These are phyloP conservation scores for Drosophila kohkoa DNA, from an alignment of 1,140 invertebrate species.

Conservation along the genomic window DNA sequence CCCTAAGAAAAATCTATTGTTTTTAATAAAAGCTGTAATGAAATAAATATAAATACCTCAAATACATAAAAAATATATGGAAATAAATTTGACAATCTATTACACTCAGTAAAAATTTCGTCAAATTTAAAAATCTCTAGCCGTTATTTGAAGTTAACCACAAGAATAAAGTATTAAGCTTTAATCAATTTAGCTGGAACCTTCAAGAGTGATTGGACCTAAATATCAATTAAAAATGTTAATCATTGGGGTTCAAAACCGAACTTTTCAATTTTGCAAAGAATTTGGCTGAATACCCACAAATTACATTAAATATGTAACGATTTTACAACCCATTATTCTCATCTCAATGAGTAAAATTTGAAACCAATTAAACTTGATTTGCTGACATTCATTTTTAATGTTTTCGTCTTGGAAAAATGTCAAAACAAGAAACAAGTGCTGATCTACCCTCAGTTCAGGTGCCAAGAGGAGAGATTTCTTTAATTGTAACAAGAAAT, in stretches of 20 bases:
- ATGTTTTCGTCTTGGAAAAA: constrained; percentile 53
- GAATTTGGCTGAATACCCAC: constrained; percentile 39
- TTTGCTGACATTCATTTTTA: constrained; percentile 65
- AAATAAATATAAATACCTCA: no score
- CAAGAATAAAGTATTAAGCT: not conserved
- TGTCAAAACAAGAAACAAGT: constrained; percentile 46
- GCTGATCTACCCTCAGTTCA: not conserved
- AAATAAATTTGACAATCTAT: no score
- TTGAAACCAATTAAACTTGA: constrained; percentile 65
- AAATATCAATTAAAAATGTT: constrained; percentile 35
- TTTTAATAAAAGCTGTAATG: no score
- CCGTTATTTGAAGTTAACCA: not conserved
- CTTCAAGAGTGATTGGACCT: constrained; percentile 6
- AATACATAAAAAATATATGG: no score
- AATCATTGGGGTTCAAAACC: constrained; percentile 9
- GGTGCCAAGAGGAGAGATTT: constrained; percentile 17
- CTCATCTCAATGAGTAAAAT: constrained; percentile 19
- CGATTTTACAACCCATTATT: constrained; percentile 5
- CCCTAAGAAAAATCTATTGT: no score
- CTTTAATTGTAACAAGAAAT: constrained; percentile 64
- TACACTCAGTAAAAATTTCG: no score
- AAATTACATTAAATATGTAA: constrained; percentile 56
- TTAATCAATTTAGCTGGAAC: no score
- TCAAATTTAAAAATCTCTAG: no score
- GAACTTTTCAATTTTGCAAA: constrained; percentile 23